These are phyloP conservation scores for Cochlearius cochlearius DNA, from an alignment of 2,113 vertebrate genomes.

Conservation along the genomic window DNA sequence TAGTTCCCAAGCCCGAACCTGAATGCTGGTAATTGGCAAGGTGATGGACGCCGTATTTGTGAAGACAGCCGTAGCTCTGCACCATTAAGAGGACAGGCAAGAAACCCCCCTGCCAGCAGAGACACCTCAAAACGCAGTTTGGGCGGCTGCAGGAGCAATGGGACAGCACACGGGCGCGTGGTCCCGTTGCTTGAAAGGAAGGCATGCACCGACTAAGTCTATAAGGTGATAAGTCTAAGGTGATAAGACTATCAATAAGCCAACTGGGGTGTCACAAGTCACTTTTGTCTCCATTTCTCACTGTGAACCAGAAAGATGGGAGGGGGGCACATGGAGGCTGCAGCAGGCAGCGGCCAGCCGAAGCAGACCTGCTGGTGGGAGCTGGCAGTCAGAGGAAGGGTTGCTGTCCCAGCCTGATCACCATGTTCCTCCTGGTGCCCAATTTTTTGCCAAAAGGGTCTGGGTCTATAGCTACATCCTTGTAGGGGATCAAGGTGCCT, in stretches of 20 bases:
- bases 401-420: background rate
- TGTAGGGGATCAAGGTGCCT: background rate
- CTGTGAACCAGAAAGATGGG: background rate
- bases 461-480: background rate
- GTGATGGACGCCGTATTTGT: background rate
- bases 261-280: background rate
- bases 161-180: rapidly evolving
- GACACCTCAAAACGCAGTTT: background rate
- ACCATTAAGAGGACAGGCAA: background rate
- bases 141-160: background rate
- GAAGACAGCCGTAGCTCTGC: background rate
- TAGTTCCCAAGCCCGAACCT: background rate
- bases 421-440: background rate
- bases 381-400: background rate
- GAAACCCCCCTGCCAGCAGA: background rate
- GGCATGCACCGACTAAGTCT: background rate
- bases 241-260: background rate
- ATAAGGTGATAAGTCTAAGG: too few relatives aligned
- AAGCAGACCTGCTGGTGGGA: rapidly evolving
- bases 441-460: background rate
- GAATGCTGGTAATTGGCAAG: background rate
- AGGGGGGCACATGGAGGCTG: rapidly evolving
- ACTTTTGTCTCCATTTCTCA: background rate
- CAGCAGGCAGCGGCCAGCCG: background rate
- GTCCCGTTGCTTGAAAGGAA: background rate